Evolutionary conservation across 2,888 invertebrate species (phyloP), one percentile per base, ranked within the genome.

Genomic region (Papilio gigon): DNA sequence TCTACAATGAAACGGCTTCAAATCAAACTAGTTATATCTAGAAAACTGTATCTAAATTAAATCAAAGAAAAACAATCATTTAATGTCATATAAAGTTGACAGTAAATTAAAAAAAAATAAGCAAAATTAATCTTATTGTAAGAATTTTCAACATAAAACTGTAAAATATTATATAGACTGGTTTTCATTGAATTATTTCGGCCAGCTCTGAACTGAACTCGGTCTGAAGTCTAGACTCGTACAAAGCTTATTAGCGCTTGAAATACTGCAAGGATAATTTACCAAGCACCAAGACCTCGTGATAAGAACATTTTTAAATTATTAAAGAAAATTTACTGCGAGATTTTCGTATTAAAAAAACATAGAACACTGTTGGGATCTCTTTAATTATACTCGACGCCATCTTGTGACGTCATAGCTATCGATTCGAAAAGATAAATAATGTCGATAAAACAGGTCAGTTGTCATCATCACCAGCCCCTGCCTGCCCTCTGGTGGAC

Each of bases 171-270:
- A 6, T 35, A 35, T 40, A 5, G 5, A 40, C 17, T n/a, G n/a
- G 8, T 40, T 40, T 27, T 27, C 61, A 27, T 42, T 27, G 14
- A 42, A 42, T 61, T 61, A 61, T 61, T 61, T 60, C 12, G 17
- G 42, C 9, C 61, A 42, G 6, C 61, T 44, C 20, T 44, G 20
- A 20, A 20, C 17, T 9, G 17, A n/a, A 27, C 42, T 8, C 4
- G 61, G 17, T 42, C 30, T 42, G 27, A 61, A 61, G 42, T 40
- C 40, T 30, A 42, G 40, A 14, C 27, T 40, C 27, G 0, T 6
- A 42, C n/a, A 42, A 42, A 61, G 27, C 42, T 42, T 17, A 42
- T 25, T 30, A 61, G 40, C 37, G n/a, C n/a, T n/a, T n/a, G n/a
- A 40, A 14, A 22, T 37, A 25, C n/a, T n/a, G 11, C 14, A 40